Evolutionary conservation across 2,888 invertebrate genomes (phyloP).

Genomic region (Quadroppia sp.): DNA sequence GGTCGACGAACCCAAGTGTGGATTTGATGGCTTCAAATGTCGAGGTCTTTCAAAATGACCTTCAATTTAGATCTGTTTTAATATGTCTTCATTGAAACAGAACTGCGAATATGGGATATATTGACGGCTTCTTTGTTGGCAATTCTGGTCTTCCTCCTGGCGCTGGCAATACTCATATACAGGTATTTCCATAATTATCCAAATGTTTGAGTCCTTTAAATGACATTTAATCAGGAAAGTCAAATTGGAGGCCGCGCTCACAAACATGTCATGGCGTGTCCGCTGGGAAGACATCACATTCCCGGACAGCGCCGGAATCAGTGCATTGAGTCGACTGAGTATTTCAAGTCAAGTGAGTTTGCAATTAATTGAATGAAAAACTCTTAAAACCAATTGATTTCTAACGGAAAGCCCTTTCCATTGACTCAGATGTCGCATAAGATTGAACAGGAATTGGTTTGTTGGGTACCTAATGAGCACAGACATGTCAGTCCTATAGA

Average conservation of each 20-base stretch:
- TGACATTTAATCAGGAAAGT: constrained; percentile 48
- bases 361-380: not conserved
- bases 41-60: not conserved
- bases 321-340: constrained; percentile 26
- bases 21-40: constrained; percentile 61
- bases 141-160: constrained; percentile 42
- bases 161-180: constrained; percentile 44
- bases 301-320: not conserved
- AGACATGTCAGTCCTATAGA: constrained; percentile 20
- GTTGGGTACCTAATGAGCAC: constrained; percentile 43
- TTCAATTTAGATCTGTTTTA: not conserved
- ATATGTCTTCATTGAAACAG: no score
- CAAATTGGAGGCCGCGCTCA: constrained; percentile 49
- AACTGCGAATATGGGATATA: constrained; percentile 39
- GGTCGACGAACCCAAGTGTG: constrained; percentile 86
- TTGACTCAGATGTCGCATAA: constrained; percentile 45
- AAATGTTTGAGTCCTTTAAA: not conserved
- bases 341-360: constrained; percentile 28
- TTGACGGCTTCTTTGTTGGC: constrained; percentile 37
- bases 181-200: constrained; percentile 37
- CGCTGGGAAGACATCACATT: constrained; percentile 49
- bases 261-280: constrained; percentile 50
- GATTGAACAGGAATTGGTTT: constrained; percentile 46
- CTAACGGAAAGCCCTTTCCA: not conserved
- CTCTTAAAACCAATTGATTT: not conserved